phyloP scores from a whole-genome alignment of 1,140 invertebrate species.

The Drosophila lini region DNA sequence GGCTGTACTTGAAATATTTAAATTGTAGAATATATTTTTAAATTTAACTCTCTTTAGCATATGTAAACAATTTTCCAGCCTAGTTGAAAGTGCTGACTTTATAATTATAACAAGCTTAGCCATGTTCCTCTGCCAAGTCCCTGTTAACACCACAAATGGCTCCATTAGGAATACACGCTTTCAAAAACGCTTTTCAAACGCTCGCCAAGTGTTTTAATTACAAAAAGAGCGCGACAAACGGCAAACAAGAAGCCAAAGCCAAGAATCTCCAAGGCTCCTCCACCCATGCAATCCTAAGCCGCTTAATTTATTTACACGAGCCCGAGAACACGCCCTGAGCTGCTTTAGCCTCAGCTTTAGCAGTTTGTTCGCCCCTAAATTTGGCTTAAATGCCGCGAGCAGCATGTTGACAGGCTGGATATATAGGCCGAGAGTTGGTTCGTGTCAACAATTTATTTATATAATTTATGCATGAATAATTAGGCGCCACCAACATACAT shows the following conservation, averaged over 20 bases:
- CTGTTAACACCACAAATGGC: constrained; percentile 29
- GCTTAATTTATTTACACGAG: constrained; percentile 57
- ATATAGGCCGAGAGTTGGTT: constrained; percentile 21
- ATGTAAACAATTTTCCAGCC: too few species aligned
- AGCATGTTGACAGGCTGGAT: constrained; percentile 37
- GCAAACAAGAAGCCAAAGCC: constrained; percentile 38
- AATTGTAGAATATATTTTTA: too few species aligned
- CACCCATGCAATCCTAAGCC: constrained; percentile 42
- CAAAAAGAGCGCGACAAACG: constrained; percentile 33
- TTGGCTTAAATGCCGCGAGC: constrained; percentile 52
- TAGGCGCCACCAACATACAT: constrained; percentile 11
- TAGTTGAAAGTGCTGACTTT: too few species aligned
- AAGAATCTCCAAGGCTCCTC: constrained; percentile 1
- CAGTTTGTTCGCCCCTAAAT: constrained; percentile 26
- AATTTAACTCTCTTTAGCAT: too few species aligned
- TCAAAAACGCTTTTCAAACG: constrained; percentile 6
- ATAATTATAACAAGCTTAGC: neutral
- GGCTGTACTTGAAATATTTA: neutral
- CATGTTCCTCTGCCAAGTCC: neutral
- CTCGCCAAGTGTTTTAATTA: constrained; percentile 50
- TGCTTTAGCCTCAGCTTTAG: constrained; percentile 35
- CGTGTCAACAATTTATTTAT: constrained; percentile 53
- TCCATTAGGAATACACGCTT: constrained; percentile 18
- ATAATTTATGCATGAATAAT: constrained; percentile 63
- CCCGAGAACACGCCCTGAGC: constrained; percentile 21